phyloP scores from a whole-genome alignment of 2,888 invertebrate genomes.

The Lasioglossum leucozonium region DNA sequence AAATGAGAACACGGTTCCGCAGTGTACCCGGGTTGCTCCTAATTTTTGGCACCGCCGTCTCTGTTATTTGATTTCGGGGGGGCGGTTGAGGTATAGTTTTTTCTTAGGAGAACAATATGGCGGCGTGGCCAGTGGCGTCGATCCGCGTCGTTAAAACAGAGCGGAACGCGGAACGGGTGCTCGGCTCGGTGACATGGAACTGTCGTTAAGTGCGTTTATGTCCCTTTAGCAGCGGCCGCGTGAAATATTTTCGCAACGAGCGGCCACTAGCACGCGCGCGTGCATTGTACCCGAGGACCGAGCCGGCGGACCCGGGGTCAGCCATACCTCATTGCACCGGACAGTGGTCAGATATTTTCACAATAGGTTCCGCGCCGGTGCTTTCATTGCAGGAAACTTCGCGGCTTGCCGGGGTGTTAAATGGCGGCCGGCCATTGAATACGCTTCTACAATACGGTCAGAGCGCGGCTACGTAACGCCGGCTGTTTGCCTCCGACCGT shows the following conservation, averaged over 20 bases:
- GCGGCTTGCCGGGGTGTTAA: slow-evolving; percentile 80
- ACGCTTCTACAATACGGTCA: slow-evolving; percentile 80
- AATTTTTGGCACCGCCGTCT: not conserved
- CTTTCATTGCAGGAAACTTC: slow-evolving; percentile 82
- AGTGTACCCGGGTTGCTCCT: not conserved
- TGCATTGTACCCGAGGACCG: slow-evolving; percentile 57
- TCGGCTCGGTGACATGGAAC: slow-evolving; percentile 56
- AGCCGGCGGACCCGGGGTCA: slow-evolving; percentile 62
- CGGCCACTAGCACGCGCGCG: slow-evolving; percentile 45
- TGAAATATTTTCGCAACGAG: slow-evolving; percentile 69
- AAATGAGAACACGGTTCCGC: not conserved
- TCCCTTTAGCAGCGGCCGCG: slow-evolving; percentile 64
- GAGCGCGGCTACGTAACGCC: slow-evolving; percentile 76
- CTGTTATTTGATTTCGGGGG: not conserved
- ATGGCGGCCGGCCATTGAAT: slow-evolving; percentile 80
- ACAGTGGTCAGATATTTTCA: slow-evolving; percentile 83
- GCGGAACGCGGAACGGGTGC: slow-evolving; percentile 50
- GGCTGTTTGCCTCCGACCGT: slow-evolving; percentile 64
- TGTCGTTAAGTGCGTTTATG: slow-evolving; percentile 71
- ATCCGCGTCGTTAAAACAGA: slow-evolving; percentile 58
- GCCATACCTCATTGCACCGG: slow-evolving; percentile 81
- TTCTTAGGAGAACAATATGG: not conserved
- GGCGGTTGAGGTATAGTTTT: not conserved
- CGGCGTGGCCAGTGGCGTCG: not conserved
- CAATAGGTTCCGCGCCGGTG: slow-evolving; percentile 81